Base-by-base conservation (phyloP, 2,113 vertebrate species). In the Syrrhaptes paradoxus region DNA sequence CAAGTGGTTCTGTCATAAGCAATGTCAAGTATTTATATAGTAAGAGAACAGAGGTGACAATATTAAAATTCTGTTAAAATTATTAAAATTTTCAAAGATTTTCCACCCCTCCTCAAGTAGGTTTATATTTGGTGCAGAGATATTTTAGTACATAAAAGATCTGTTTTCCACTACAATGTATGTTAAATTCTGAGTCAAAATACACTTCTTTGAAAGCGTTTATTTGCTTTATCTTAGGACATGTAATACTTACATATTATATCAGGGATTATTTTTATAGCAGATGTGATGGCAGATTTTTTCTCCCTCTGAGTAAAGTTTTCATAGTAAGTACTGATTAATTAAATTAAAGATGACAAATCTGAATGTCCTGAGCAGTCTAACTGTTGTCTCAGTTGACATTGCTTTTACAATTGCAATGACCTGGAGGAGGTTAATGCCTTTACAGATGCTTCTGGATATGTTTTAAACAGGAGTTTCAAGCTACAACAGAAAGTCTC, bases 21-120 rank as follows among this genome's bases (percentile, higher is more conserved):
- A 85, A 49, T 87, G 71, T 78, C 77, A 95, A 96, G n/a, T 85
- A 62, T 70, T 95, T 46, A 19, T 92, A 91, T 93, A 62, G 41
- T 66, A 89, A 89, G 84, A 85, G 73, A 95, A 90, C 72, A 92
- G 51, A 96, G 79, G 57, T 87, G 71, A 18, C 55, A 57, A 78
- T 57, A 41, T 41, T 41, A 41, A 41, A 41, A 41, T 41, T 41
- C 41, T 41, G 41, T 41, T 41, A 41, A 41, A 41, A 41, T 41
- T 41, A 13, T 41, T 41, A 63, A 67, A 76, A 38, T 70, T 89
- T 90, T 91, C 34, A 82, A 84, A 66, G 34, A 86, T 85, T 94
- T 94, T 89, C 79, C 85, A 75, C 71, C 83, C 45, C 59, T 84
- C 61, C 79, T 80, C 61, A 85, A 75, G 45, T 72, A 88, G 52